phyloP scores from a whole-genome alignment of 2,797 vertebrate species.

The Esox masquinongy region DNA sequence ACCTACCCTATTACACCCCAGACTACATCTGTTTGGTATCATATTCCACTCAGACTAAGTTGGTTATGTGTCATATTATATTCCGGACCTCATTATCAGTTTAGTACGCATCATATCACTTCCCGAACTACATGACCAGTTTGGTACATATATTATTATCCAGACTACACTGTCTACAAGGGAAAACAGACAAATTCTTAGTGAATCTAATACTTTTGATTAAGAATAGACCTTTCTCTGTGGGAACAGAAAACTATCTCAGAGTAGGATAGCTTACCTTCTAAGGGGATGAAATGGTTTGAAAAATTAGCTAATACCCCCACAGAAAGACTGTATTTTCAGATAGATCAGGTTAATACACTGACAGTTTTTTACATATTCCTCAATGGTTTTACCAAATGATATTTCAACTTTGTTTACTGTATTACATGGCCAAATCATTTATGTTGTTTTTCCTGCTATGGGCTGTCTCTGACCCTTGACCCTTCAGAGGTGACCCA shows the following conservation, averaged over 20 bases:
- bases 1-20: no score
- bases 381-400: background rate
- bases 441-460: no score
- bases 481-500: constrained; percentile 85
- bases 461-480: background rate
- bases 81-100: background rate
- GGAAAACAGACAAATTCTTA: background rate
- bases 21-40: no score
- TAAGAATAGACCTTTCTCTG: no score
- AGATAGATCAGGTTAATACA: background rate
- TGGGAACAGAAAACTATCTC: no score
- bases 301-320: no score
- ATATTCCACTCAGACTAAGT: no score
- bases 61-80: no score
- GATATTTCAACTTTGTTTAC: background rate
- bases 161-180: background rate
- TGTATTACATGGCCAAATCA: no score
- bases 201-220: background rate
- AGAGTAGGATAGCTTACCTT: no score
- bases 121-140: background rate
- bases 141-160: background rate
- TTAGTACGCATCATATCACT: background rate
- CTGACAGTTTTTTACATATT: background rate
- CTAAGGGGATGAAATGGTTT: no score
- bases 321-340: background rate